Evolutionary conservation across 2,888 invertebrate species (phyloP).

Genomic region (Drosophila ustulata): DNA sequence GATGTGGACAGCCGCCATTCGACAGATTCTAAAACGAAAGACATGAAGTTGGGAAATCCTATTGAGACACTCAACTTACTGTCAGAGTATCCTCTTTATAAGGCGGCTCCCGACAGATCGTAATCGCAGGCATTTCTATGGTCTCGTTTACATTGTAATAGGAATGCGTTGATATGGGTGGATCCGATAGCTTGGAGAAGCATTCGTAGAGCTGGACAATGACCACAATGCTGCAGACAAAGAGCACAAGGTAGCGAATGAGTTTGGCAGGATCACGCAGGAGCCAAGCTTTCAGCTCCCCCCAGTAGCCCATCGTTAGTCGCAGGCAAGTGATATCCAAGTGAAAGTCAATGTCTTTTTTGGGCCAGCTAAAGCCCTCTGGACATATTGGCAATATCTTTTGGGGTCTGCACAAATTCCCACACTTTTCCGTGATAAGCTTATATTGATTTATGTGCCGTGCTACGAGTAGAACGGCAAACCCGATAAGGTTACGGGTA

Average conservation of each 20-base stretch:
- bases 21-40: slow-evolving; percentile 53
- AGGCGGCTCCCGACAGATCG: slow-evolving; percentile 89
- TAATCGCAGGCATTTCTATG: slow-evolving; percentile 89
- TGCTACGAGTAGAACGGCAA: slow-evolving; percentile 25
- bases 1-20: slow-evolving; percentile 83
- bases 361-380: neutral
- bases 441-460: slow-evolving; percentile 72
- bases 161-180: slow-evolving; percentile 89
- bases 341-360: slow-evolving; percentile 41
- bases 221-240: slow-evolving; percentile 87
- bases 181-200: slow-evolving; percentile 87
- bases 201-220: slow-evolving; percentile 88
- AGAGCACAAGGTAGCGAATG: slow-evolving; percentile 86
- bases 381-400: slow-evolving; percentile 30
- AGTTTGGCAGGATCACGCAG: slow-evolving; percentile 86
- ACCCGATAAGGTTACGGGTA: slow-evolving; percentile 13
- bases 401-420: slow-evolving; percentile 58
- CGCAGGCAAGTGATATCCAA: slow-evolving; percentile 53
- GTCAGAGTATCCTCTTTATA: slow-evolving; percentile 87
- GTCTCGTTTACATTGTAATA: slow-evolving; percentile 89
- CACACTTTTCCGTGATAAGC: slow-evolving; percentile 70
- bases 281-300: slow-evolving; percentile 80
- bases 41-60: neutral
- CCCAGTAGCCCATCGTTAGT: slow-evolving; percentile 80
- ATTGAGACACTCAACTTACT: slow-evolving; percentile 84